These are phyloP conservation scores for Lithosia quadra DNA, from an alignment of 2,888 invertebrate genomes.

Conservation along the genomic window DNA sequence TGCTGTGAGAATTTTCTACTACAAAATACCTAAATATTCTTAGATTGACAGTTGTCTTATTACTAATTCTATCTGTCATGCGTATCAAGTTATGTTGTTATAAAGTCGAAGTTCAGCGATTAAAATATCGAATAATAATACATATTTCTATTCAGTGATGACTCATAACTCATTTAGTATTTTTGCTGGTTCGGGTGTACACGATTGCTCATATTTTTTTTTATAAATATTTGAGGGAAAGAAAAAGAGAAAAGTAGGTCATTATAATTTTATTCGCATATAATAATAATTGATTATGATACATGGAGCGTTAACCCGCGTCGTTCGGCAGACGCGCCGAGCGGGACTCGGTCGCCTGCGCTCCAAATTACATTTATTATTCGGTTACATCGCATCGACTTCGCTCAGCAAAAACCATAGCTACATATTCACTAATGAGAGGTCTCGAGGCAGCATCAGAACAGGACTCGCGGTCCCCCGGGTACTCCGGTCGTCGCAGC, in stretches of 20 bases:
- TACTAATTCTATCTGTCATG: too few relatives aligned
- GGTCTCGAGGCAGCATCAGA: constrained; percentile 81
- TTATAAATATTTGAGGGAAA: not conserved
- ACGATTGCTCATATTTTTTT: not conserved
- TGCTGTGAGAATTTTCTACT: too few relatives aligned
- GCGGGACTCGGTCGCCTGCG: constrained; percentile 63
- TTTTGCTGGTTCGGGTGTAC: not conserved
- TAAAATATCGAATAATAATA: not conserved
- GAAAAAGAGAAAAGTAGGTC: constrained; percentile 62
- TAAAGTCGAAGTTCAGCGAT: too few relatives aligned
- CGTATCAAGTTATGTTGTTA: too few relatives aligned
- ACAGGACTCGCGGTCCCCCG: constrained; percentile 71
- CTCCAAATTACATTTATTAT: constrained; percentile 83
- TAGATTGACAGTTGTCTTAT: too few relatives aligned
- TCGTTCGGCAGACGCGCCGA: constrained; percentile 66
- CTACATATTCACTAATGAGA: constrained; percentile 86
- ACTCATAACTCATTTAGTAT: too few relatives aligned
- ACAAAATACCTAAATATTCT: too few relatives aligned
- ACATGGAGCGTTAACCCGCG: constrained; percentile 79
- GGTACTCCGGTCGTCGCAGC: constrained; percentile 64
- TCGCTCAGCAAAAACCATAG: constrained; percentile 78
- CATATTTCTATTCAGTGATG: not conserved
- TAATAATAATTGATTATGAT: constrained; percentile 87
- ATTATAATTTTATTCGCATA: constrained; percentile 86
- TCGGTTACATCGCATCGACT: constrained; percentile 83